Percentiles rank a stretch among this genome's conserved stretches.
These are phyloP conservation scores for Phania funesta DNA, from an alignment of 2,888 invertebrate species.

Conservation along the genomic window DNA sequence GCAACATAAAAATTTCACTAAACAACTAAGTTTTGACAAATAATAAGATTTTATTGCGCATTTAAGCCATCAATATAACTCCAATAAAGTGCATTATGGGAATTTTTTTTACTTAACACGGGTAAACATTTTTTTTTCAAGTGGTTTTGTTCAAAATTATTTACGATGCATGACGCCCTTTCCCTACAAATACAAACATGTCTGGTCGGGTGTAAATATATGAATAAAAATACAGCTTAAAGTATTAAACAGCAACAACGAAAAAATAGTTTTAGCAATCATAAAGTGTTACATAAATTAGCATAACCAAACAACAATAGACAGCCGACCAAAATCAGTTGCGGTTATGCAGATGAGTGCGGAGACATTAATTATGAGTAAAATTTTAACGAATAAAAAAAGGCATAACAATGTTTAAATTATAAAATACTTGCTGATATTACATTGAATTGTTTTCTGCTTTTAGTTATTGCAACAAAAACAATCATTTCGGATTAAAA, in stretches of 20 bases:
- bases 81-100: slow-evolving; percentile 38
- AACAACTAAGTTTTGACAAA: slow-evolving; percentile 18
- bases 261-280: slow-evolving; percentile 56
- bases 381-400: not conserved
- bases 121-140: not conserved
- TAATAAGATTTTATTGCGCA: slow-evolving; percentile 30
- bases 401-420: slow-evolving; percentile 40
- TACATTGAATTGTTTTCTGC: slow-evolving; percentile 9
- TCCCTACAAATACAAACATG: slow-evolving; percentile 21
- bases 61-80: not conserved
- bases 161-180: slow-evolving; percentile 68
- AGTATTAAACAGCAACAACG: slow-evolving; percentile 5
- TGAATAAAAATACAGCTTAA: not conserved
- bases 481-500: slow-evolving; percentile 20
- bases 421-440: slow-evolving; percentile 59
- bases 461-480: slow-evolving; percentile 29
- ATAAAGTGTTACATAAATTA: slow-evolving; percentile 68
- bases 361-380: slow-evolving; percentile 56
- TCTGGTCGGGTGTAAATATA: slow-evolving; percentile 20
- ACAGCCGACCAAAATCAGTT: slow-evolving; percentile 52
- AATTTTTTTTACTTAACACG: slow-evolving; percentile 14
- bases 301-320: slow-evolving; percentile 57
- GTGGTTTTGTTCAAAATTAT: slow-evolving; percentile 14
- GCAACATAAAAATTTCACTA: not conserved
- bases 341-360: slow-evolving; percentile 56